phyloP scores from a whole-genome alignment of 1,140 invertebrate species.

The Atta colombica region DNA sequence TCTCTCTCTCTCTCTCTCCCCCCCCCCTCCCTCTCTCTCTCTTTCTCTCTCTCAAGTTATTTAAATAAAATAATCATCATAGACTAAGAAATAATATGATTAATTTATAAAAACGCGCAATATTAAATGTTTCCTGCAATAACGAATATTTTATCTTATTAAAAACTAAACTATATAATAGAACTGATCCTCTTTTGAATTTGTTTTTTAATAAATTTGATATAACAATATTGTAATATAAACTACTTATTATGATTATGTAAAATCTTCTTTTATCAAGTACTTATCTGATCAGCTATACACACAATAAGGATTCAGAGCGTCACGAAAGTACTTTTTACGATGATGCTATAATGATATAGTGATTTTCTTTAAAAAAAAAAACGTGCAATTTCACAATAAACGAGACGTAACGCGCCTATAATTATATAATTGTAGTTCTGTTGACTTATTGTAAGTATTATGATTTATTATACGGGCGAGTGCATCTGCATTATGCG shows the following conservation, averaged over 20 bases:
- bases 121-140: neutral
- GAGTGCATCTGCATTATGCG: constrained; percentile 65
- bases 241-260: neutral
- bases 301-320: constrained; percentile 32
- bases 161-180: neutral
- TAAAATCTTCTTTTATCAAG: neutral
- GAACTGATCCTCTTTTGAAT: neutral
- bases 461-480: constrained; percentile 68
- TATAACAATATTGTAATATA: neutral
- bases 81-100: neutral
- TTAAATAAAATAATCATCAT: neutral
- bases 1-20: too few species aligned
- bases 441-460: constrained; percentile 73
- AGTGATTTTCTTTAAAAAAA: constrained; percentile 26
- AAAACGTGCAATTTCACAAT: constrained; percentile 71
- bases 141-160: constrained; percentile 4
- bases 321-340: constrained; percentile 65
- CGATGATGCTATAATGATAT: constrained; percentile 36
- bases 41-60: neutral
- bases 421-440: constrained; percentile 61
- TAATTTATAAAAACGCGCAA: neutral
- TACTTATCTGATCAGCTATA: constrained; percentile 27
- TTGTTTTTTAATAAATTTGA: neutral
- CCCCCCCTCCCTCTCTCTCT: too few species aligned
- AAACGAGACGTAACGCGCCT: constrained; percentile 68